Conservation (phyloP, 2,113 vertebrate genomes). For the Mobula birostris region DNA sequence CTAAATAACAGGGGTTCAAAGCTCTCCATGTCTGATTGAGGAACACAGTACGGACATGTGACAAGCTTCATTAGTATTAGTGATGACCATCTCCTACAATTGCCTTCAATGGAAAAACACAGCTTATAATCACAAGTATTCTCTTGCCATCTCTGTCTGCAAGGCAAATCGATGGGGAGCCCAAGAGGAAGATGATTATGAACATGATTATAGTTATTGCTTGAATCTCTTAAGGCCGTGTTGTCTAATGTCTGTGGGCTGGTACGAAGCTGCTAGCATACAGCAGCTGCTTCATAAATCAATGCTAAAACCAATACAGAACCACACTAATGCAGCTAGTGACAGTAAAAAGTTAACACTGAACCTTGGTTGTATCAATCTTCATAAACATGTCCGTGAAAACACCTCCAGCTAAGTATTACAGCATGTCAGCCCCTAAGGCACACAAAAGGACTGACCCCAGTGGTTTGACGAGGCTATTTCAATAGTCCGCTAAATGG, state of each 20-base stretch:
- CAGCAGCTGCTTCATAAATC: constrained; percentile 57
- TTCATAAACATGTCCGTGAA: constrained; percentile 56
- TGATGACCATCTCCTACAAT: background rate
- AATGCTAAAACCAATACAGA: constrained; percentile 51
- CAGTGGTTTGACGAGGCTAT: constrained; percentile 41
- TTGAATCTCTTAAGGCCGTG: constrained; percentile 43
- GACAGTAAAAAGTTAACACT: constrained; percentile 58
- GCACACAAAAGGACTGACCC: constrained; percentile 46
- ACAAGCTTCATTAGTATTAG: constrained; percentile 6
- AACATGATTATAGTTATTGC: constrained; percentile 53
- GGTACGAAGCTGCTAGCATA: constrained; percentile 51
- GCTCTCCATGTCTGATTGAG: background rate
- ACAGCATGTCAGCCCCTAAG: constrained; percentile 45
- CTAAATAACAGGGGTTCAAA: background rate
- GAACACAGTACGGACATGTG: background rate
- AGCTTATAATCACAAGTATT: background rate
- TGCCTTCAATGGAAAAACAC: constrained; percentile 25
- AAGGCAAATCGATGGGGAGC: constrained; percentile 18
- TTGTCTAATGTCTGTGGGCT: constrained; percentile 44
- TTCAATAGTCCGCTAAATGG: constrained; percentile 40
- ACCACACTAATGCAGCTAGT: constrained; percentile 52
- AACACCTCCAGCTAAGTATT: constrained; percentile 42
- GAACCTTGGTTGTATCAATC: constrained; percentile 55
- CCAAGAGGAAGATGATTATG: constrained; percentile 41
- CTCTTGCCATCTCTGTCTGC: constrained; percentile 2